Conservation (phyloP, 2,113 vertebrate species). For the Tursiops truncatus region DNA sequence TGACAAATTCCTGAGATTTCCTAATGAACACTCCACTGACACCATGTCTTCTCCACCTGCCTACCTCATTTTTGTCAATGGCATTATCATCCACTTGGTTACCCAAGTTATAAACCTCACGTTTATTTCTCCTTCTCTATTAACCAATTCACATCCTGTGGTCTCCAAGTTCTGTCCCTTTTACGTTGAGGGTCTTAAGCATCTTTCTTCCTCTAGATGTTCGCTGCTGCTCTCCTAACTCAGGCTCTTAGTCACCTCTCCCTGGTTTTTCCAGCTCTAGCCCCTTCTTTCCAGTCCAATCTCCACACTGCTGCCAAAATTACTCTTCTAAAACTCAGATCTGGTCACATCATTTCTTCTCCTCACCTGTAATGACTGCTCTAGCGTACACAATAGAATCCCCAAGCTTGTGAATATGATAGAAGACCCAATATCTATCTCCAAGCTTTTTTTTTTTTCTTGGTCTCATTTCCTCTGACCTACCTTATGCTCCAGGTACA, state of each 20-base stretch:
- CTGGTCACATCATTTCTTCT: background rate
- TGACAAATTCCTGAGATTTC: background rate
- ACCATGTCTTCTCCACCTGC: background rate
- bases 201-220: background rate
- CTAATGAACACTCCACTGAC: background rate
- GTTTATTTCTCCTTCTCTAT: background rate
- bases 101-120: background rate
- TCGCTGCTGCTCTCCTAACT: background rate
- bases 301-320: background rate
- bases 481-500: background rate
- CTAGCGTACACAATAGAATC: background rate
- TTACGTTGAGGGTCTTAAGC: background rate
- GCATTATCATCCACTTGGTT: background rate
- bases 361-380: background rate
- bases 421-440: background rate
- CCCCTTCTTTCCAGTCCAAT: background rate
- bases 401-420: background rate
- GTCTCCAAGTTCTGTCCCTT: background rate
- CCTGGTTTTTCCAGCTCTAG: background rate
- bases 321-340: background rate
- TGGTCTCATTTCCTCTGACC: background rate
- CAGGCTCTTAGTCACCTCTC: background rate
- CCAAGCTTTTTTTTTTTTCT: rapidly evolving
- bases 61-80: background rate
- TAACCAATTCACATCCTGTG: background rate